Percentiles rank a stretch among this genome's conserved stretches.
Conservation (phyloP, 2,113 vertebrate genomes). For the Eublepharis macularius region DNA sequence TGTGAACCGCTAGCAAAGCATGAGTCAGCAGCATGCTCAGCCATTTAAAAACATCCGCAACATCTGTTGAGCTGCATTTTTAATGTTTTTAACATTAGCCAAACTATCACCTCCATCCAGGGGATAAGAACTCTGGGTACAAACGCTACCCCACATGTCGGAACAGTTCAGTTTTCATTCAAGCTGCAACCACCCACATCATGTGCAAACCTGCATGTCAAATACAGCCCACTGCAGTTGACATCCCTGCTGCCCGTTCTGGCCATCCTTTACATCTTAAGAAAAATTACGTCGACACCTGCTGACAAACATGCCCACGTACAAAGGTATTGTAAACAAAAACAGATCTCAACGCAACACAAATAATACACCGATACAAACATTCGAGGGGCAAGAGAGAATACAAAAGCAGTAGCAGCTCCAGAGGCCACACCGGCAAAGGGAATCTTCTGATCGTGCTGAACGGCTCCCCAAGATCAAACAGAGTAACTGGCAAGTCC, state of each 20-base stretch:
- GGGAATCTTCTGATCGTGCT: constrained; percentile 19
- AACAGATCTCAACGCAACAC: neutral
- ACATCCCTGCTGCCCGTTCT: neutral
- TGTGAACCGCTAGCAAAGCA: neutral
- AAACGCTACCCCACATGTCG: neutral
- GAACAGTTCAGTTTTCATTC: neutral
- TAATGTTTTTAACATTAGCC: no score
- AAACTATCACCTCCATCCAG: neutral
- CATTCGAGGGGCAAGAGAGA: constrained; percentile 14
- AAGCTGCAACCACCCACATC: neutral
- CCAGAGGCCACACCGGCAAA: constrained; percentile 41
- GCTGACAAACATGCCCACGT: constrained; percentile 3
- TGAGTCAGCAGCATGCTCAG: neutral
- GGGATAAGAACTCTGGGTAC: neutral
- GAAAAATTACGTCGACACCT: neutral
- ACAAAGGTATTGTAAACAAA: constrained; percentile 13
- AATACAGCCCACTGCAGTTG: constrained; percentile 22
- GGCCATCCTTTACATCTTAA: neutral
- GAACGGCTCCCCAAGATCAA: constrained; percentile 3
- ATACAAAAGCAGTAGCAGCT: constrained; percentile 29
- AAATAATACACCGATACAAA: neutral
- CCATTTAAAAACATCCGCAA: neutral
- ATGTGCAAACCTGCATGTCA: constrained; percentile 15
- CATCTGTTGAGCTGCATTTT: neutral
- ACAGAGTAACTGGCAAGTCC: neutral